Conservation (phyloP, 2,888 invertebrate species). For the Catonia carolina region DNA sequence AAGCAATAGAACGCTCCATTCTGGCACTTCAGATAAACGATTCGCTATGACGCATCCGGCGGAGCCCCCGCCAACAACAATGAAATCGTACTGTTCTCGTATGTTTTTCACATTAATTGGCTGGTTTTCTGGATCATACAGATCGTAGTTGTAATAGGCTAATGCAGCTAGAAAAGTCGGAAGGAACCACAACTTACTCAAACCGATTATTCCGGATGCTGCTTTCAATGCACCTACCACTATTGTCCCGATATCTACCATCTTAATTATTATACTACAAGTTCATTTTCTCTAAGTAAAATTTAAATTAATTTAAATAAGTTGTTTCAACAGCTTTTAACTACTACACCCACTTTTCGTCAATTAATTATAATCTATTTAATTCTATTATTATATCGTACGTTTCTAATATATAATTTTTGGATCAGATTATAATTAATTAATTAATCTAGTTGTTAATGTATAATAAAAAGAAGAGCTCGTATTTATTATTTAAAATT, state of each 20-base stretch:
- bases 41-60: conserved; percentile 80
- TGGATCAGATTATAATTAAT: too few relatives aligned
- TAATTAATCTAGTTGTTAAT: too few relatives aligned
- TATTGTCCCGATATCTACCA: conserved; percentile 41
- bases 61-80: conserved; percentile 76
- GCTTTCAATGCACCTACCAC: conserved; percentile 62
- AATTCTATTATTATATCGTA: too few relatives aligned
- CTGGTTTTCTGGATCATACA: conserved; percentile 76
- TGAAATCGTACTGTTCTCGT: conserved; percentile 69
- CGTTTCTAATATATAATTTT: too few relatives aligned
- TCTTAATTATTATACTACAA: background rate
- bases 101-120: conserved; percentile 58
- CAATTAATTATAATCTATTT: too few relatives aligned
- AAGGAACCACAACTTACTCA: conserved; percentile 61
- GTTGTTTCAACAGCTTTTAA: too few relatives aligned
- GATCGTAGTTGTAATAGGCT: conserved; percentile 77
- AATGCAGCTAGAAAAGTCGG: conserved; percentile 68
- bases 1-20: conserved; percentile 70
- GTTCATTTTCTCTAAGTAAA: too few relatives aligned
- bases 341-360: too few relatives aligned
- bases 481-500: too few relatives aligned
- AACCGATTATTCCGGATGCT: conserved; percentile 61
- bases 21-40: conserved; percentile 65
- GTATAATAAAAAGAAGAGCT: too few relatives aligned
- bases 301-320: too few relatives aligned